Conservation (phyloP, 1,140 invertebrate genomes). For the Heterodera carotae region DNA sequence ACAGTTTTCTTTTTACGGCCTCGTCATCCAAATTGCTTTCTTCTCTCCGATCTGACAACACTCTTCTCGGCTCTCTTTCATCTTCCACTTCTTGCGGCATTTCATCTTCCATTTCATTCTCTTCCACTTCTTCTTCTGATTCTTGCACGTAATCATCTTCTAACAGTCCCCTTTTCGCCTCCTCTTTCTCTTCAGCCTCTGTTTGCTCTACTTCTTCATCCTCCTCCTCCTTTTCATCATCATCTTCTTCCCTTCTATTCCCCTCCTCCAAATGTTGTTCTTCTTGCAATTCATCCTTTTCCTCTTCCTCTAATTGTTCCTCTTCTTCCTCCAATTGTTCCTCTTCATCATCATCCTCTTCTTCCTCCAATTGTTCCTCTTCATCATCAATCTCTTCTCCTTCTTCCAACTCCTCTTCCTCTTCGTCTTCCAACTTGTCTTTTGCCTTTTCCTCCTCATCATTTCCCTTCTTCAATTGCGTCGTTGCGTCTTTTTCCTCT, state of each 20-base stretch:
- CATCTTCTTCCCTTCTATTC: not conserved
- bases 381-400: not conserved
- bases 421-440: not conserved
- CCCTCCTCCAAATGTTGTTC: not conserved
- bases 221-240: conserved; percentile 19
- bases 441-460: conserved; percentile 3
- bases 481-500: not conserved
- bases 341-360: not conserved
- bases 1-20: conserved; percentile 17
- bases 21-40: not conserved
- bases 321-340: not conserved
- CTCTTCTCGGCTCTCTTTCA: not conserved
- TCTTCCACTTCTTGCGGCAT: not conserved
- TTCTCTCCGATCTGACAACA: too few relatives aligned
- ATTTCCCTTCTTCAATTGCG: not conserved
- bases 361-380: not conserved
- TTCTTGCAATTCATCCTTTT: not conserved
- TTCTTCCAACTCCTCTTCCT: conserved; percentile 12
- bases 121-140: not conserved
- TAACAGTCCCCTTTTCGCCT: not conserved
- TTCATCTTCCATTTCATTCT: conserved; percentile 13
- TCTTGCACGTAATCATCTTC: conserved; percentile 8
- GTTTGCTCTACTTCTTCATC: conserved; percentile 16
- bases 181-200: conserved; percentile 2
- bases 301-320: not conserved